These are phyloP conservation scores for Lasioglossum pauxillum DNA, from an alignment of 2,888 invertebrate species.

Conservation along the genomic window DNA sequence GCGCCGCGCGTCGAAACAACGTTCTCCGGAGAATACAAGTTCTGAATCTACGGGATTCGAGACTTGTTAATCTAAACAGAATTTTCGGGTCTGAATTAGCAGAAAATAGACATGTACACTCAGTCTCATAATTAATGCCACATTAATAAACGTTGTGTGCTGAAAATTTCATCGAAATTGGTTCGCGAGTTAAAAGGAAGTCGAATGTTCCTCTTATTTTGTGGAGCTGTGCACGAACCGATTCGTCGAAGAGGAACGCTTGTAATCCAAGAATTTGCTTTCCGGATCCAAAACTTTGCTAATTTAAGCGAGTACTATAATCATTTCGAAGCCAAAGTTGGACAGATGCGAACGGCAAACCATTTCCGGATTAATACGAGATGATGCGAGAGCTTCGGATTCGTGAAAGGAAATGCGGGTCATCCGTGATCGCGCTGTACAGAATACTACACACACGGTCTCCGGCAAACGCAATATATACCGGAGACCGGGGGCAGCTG, in stretches of 20 bases:
- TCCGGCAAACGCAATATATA: not conserved
- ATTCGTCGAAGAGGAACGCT: not conserved
- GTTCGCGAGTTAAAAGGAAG: too few relatives aligned
- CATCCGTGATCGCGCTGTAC: not conserved
- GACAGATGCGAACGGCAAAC: not conserved
- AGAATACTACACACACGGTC: not conserved
- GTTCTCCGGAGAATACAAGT: not conserved
- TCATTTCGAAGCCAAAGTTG: not conserved
- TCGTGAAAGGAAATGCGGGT: not conserved
- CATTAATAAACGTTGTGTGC: too few relatives aligned
- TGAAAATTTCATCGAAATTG: too few relatives aligned
- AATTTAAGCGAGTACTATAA: not conserved
- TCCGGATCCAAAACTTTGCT: not conserved
- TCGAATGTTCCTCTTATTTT: not conserved
- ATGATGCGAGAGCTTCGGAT: not conserved
- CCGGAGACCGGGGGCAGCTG: not conserved
- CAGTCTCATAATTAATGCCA: too few relatives aligned
- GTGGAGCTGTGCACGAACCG: not conserved
- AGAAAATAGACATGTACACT: not conserved
- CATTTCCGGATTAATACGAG: constrained; percentile 3
- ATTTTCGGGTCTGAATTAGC: not conserved
- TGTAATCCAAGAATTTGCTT: not conserved
- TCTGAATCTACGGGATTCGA: not conserved
- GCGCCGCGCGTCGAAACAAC: too few relatives aligned
- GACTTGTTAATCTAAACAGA: not conserved